A percentile compares a stretch with the other conserved stretches of the same genome.
Evolutionary conservation across 2,113 vertebrate genomes (phyloP).

Genomic region (Morone chrysops): DNA sequence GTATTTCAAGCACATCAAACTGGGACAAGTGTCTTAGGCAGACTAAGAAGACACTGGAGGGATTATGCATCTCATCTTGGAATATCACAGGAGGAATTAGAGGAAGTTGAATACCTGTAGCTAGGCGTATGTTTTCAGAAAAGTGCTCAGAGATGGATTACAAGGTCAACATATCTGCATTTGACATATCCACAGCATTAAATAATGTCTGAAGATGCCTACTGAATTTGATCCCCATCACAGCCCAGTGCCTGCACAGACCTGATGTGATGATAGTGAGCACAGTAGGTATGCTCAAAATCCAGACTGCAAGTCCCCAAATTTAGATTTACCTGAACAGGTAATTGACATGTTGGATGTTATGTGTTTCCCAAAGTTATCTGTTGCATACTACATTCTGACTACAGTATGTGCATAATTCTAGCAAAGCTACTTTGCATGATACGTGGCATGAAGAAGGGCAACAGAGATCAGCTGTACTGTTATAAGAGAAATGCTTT

Average conservation of each 20-base stretch:
- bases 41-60: not conserved
- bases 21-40: not conserved
- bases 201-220: not conserved
- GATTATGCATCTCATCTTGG: not conserved
- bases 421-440: not conserved
- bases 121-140: not conserved
- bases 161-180: not conserved
- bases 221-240: not conserved
- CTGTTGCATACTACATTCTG: not conserved
- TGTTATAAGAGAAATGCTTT: not conserved
- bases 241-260: not conserved
- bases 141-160: not conserved
- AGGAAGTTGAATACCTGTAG: not conserved
- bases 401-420: not conserved
- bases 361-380: not conserved
- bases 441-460: not conserved
- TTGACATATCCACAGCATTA: constrained; percentile 3
- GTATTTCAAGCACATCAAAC: not conserved
- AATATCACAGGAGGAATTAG: not conserved
- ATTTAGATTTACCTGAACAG: not conserved
- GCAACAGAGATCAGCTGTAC: not conserved
- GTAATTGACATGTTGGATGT: not conserved
- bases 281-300: too few species aligned
- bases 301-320: not conserved
- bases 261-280: not conserved